A percentile compares a stretch with the other conserved stretches of the same genome.
Conservation (phyloP, 23 tunicate species). For the Ascidia mentula region DNA sequence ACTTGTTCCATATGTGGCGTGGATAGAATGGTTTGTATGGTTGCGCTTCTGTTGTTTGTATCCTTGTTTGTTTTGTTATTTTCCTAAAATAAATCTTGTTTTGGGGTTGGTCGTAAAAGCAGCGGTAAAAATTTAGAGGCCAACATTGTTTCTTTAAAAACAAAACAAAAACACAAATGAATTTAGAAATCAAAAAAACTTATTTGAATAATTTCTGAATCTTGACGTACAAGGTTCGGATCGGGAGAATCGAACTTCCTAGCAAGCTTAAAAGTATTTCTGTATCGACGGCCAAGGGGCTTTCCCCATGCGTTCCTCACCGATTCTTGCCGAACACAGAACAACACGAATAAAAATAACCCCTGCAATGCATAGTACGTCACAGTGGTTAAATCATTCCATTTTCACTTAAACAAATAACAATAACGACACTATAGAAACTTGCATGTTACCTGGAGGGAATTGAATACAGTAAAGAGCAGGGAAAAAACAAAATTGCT, state of each 20-base stretch:
- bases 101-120: too few species aligned
- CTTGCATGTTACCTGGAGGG: slow-evolving; percentile 52
- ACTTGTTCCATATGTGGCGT: not conserved
- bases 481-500: slow-evolving; percentile 43
- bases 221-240: not conserved
- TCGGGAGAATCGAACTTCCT: not conserved
- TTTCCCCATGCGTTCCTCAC: slow-evolving; percentile 59
- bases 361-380: too few species aligned
- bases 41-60: not conserved
- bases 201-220: too few species aligned
- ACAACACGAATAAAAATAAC: slow-evolving; percentile 52
- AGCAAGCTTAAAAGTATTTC: not conserved
- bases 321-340: slow-evolving; percentile 74
- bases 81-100: not conserved
- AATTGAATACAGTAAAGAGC: slow-evolving; percentile 69
- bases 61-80: not conserved
- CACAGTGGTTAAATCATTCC: too few species aligned
- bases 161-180: too few species aligned
- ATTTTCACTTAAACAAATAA: too few species aligned
- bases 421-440: not conserved
- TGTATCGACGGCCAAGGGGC: slow-evolving; percentile 22
- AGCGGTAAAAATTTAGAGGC: too few species aligned
- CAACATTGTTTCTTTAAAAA: too few species aligned
- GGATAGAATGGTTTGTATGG: not conserved
- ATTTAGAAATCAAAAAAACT: too few species aligned